A percentile compares a stretch with the other conserved stretches of the same genome.
Conservation (phyloP, 2,888 invertebrate species). For the Subacronicta megacephala region DNA sequence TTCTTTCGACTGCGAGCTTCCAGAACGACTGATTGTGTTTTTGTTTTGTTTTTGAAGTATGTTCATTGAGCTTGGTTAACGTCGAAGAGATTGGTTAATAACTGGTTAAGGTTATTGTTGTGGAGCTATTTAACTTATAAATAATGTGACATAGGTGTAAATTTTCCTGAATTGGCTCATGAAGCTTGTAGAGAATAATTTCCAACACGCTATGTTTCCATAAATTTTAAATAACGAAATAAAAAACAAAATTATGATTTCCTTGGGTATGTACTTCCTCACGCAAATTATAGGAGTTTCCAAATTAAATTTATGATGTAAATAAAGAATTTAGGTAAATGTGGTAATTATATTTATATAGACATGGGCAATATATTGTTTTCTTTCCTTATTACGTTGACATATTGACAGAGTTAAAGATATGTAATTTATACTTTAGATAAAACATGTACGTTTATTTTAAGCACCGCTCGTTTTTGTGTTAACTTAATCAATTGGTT, state of each 20-base stretch:
- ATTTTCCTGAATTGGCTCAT: slow-evolving; percentile 23
- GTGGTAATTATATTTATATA: slow-evolving; percentile 10
- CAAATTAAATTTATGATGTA: slow-evolving; percentile 6
- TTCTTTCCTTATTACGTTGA: slow-evolving; percentile 22
- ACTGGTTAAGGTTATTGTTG: slow-evolving; percentile 8
- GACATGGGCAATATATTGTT: slow-evolving; percentile 11
- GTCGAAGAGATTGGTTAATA: slow-evolving; percentile 1
- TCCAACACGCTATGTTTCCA: slow-evolving; percentile 22
- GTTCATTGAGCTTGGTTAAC: slow-evolving; percentile 4
- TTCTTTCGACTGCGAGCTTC: slow-evolving; percentile 5
- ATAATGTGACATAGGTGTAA: slow-evolving; percentile 10
- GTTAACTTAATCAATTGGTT: slow-evolving; percentile 47
- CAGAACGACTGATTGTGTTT: slow-evolving; percentile 5
- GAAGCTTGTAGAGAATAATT: slow-evolving; percentile 11
- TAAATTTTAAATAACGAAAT: slow-evolving; percentile 18
- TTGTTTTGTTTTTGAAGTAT: slow-evolving; percentile 13
- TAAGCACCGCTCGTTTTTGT: slow-evolving; percentile 33
- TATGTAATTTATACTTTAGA: slow-evolving; percentile 37
- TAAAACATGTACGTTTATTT: slow-evolving; percentile 39
- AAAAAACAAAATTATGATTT: neutral
- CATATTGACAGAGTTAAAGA: slow-evolving; percentile 17
- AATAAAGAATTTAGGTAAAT: slow-evolving; percentile 15
- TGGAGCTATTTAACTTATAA: slow-evolving; percentile 8
- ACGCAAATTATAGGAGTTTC: neutral
- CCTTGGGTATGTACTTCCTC: neutral